These are phyloP conservation scores for Prunella himalayana DNA, from an alignment of 2,113 vertebrate genomes.

Conservation along the genomic window DNA sequence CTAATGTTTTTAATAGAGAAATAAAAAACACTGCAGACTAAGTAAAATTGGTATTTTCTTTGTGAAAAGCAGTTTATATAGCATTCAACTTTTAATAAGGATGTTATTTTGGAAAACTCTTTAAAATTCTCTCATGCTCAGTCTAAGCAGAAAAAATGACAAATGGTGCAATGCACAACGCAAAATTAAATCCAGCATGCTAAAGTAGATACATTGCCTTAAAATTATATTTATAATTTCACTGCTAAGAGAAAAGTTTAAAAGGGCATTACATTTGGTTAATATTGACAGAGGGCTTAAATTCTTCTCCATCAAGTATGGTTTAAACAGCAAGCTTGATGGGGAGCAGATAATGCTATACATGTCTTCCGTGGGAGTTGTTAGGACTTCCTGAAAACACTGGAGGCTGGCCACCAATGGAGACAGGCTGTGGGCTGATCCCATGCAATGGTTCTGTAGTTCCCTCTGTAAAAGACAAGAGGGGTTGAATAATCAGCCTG, in stretches of 20 bases:
- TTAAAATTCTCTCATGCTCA: not conserved
- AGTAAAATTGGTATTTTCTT: not conserved
- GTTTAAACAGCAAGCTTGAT: not conserved
- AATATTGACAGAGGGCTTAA: not conserved
- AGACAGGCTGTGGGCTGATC: not conserved
- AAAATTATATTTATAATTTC: not conserved
- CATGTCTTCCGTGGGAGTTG: not conserved
- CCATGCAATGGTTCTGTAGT: not conserved
- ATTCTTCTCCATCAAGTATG: not conserved
- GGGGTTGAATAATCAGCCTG: not conserved
- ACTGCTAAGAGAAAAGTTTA: not conserved
- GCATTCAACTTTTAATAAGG: not conserved
- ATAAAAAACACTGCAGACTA: not conserved
- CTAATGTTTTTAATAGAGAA: not conserved
- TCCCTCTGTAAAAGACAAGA: not conserved
- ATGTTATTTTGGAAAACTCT: not conserved
- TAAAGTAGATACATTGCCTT: not conserved
- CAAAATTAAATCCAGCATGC: not conserved
- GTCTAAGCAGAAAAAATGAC: not conserved
- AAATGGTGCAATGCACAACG: not conserved
- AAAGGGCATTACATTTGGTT: not conserved
- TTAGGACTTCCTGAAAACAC: not conserved
- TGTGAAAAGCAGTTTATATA: not conserved
- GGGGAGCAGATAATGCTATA: not conserved
- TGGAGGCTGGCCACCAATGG: not conserved